Conservation (phyloP, 1,140 invertebrate genomes). For the Brachionus rotundiformis region DNA sequence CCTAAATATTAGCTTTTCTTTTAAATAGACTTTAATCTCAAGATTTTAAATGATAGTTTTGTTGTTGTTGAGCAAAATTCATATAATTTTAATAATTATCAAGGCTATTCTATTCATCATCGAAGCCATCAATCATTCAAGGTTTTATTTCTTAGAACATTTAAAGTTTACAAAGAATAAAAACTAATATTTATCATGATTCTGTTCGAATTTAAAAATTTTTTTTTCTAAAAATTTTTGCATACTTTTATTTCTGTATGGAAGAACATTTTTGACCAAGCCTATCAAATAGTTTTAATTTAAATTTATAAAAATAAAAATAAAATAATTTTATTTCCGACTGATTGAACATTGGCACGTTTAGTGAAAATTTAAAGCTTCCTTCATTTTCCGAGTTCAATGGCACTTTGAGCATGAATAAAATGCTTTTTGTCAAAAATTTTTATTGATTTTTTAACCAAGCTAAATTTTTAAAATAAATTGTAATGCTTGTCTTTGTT, state of each 20-base stretch:
- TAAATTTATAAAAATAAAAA: background rate
- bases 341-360: background rate
- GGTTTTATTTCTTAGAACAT: background rate
- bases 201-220: no score
- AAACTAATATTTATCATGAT: background rate
- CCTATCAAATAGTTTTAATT: no score
- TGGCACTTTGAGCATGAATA: background rate
- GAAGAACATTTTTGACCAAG: no score
- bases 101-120: background rate
- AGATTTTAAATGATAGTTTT: background rate
- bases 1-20: background rate
- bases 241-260: no score
- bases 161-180: background rate
- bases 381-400: background rate
- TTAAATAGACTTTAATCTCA: background rate
- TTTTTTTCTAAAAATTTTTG: no score
- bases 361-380: background rate
- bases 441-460: background rate
- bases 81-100: background rate
- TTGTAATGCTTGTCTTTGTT: background rate
- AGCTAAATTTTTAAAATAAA: background rate
- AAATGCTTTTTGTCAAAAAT: background rate
- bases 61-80: background rate
- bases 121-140: background rate
- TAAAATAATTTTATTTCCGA: no score